Base-by-base conservation (phyloP, 2,113 vertebrate species). In the Pomatostomus ruficeps region DNA sequence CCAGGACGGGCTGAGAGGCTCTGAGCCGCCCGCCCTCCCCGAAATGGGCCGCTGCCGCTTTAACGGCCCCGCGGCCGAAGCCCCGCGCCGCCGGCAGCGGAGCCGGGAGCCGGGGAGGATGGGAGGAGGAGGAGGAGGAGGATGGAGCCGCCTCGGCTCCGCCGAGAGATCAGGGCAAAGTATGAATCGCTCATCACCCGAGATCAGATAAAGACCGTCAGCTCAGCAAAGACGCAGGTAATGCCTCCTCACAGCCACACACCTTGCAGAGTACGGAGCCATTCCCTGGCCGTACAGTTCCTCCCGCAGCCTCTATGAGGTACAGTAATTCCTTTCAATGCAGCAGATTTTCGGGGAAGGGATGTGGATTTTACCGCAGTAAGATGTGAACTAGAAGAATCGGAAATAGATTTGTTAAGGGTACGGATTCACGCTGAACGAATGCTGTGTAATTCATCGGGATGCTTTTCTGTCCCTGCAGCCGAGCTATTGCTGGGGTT, bases 111-210 rank as follows among this genome's bases (percentile, higher is more conserved):
- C 87, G 87, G 62, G 98, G 98, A 99, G 98, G 98, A 99, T 99
- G 99, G 78, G 86, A 88, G 67, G 68, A 82, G 77, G 20, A 74
- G 68, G 59, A 89, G 99, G 98, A 98, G 98, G 97, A 98, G 97
- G 98, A 99, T 99, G 99, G 99, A 99, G 96, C 98, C 98, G 96
- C 96, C 98, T 98, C 98, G 97, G 98, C 98, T 99, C 97, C 98
- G 98, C 98, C 93, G 97, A 94, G 98, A 97, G 97, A 98, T 98
- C 98, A 98, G 98, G 98, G 98, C 98, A 96, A 98, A 98, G 97
- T 98, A 98, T 98, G 97, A 98, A 94, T 93, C 92, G 95, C 97
- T 98, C 97, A 95, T 95, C 97, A 96, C 91, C 97, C 96, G 97
- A 76, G 93, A 92, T 97, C 98, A 97, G 97, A 97, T 95, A 95